Conservation (phyloP, 2,797 vertebrate species). For the Paguma larvata region DNA sequence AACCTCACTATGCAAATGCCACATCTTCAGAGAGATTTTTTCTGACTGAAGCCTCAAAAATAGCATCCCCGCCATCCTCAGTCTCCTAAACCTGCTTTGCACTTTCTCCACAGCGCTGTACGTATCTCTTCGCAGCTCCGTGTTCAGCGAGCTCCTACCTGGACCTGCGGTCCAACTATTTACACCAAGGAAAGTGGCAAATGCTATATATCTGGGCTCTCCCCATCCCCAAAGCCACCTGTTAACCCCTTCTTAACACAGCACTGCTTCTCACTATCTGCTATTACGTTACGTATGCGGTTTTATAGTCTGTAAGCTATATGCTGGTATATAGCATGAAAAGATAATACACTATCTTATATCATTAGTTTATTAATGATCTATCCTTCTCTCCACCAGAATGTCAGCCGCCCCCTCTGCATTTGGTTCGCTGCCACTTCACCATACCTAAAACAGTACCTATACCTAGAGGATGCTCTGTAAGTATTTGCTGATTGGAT, state of each 20-base stretch:
- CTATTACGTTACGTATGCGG: background rate
- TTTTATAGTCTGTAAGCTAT: background rate
- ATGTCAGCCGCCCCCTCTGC: background rate
- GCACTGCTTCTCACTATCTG: background rate
- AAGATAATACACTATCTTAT: background rate
- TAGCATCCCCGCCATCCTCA: background rate
- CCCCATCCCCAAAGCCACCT: background rate
- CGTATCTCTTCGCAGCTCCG: background rate
- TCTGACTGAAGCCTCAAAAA: background rate
- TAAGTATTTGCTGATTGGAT: background rate
- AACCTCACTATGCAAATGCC: background rate
- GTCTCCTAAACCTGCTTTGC: background rate
- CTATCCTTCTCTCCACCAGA: background rate
- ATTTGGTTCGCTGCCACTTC: background rate
- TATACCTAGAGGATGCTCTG: background rate
- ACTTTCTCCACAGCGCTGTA: background rate
- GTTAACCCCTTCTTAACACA: background rate
- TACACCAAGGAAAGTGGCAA: background rate
- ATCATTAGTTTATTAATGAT: background rate
- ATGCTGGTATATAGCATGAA: background rate
- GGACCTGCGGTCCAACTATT: background rate
- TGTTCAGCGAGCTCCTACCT: background rate
- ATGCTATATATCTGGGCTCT: background rate
- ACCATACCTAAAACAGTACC: background rate
- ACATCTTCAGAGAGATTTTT: background rate